phyloP scores from a whole-genome alignment of 2,888 invertebrate genomes.

The Mystacides longicornis region DNA sequence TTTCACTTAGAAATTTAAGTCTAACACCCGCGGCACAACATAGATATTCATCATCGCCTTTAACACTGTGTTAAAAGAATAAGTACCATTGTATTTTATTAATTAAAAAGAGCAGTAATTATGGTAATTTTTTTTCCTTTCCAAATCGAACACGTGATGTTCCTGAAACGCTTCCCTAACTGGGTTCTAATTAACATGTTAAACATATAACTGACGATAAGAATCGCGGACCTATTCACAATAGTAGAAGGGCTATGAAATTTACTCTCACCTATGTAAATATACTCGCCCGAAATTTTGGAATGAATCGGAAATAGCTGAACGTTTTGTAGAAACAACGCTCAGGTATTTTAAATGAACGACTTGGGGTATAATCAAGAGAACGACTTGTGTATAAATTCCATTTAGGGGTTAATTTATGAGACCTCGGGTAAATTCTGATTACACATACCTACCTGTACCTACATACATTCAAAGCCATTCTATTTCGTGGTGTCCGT shows the following conservation, averaged over 20 bases:
- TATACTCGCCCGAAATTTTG: background rate
- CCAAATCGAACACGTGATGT: too few species aligned
- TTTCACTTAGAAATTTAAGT: too few species aligned
- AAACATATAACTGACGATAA: background rate
- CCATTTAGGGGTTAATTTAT: background rate
- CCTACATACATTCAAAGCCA: too few species aligned
- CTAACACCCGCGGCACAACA: too few species aligned
- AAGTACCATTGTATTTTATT: too few species aligned
- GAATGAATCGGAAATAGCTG: background rate
- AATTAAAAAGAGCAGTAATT: too few species aligned
- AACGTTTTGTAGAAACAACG: background rate
- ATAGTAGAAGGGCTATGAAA: background rate
- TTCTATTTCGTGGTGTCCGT: too few species aligned
- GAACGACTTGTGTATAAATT: background rate
- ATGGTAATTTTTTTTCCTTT: too few species aligned
- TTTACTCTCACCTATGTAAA: background rate
- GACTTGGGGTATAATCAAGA: background rate
- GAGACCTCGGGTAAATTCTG: background rate
- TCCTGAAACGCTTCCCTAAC: background rate
- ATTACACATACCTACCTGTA: too few species aligned
- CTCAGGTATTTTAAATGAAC: constrained; percentile 1
- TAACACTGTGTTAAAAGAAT: too few species aligned
- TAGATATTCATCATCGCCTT: too few species aligned
- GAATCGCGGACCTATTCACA: background rate
- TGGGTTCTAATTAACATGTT: background rate